Evolutionary conservation across 2,113 vertebrate species (phyloP).

Genomic region (Tyto alba): DNA sequence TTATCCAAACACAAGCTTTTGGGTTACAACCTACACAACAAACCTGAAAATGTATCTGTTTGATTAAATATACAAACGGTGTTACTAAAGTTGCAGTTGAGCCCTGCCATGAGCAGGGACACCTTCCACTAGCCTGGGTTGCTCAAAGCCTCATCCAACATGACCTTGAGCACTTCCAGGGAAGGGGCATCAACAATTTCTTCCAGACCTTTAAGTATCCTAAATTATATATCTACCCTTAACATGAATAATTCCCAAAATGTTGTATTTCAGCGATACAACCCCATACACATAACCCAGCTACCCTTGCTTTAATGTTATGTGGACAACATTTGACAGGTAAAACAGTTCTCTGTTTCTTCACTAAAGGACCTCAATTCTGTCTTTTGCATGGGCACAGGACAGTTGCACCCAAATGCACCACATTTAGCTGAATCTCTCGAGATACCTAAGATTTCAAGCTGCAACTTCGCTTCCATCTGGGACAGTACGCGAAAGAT

Average conservation of each 20-base stretch:
- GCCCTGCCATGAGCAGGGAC: not conserved
- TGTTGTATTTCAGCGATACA: not conserved
- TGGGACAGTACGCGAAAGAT: not conserved
- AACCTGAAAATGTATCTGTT: not conserved
- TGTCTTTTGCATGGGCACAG: not conserved
- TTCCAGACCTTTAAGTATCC: not conserved
- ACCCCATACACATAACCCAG: not conserved
- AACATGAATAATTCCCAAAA: not conserved
- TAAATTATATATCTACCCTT: not conserved
- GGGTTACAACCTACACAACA: not conserved
- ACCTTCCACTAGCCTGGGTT: not conserved
- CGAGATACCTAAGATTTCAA: not conserved
- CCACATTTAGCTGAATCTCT: not conserved
- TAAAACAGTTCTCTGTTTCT: not conserved
- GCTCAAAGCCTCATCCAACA: not conserved
- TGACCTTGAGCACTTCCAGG: not conserved
- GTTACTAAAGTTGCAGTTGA: not conserved
- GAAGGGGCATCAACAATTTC: not conserved
- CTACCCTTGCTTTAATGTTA: not conserved
- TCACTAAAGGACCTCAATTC: not conserved
- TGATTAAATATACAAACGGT: not conserved
- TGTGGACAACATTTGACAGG: not conserved
- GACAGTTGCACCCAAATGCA: not conserved
- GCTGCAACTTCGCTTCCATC: not conserved
- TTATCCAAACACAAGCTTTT: not conserved